Evolutionary conservation across 2,888 invertebrate genomes (phyloP), one percentile per base, ranked within the genome.

Genomic region (Drosophila pullipes): DNA sequence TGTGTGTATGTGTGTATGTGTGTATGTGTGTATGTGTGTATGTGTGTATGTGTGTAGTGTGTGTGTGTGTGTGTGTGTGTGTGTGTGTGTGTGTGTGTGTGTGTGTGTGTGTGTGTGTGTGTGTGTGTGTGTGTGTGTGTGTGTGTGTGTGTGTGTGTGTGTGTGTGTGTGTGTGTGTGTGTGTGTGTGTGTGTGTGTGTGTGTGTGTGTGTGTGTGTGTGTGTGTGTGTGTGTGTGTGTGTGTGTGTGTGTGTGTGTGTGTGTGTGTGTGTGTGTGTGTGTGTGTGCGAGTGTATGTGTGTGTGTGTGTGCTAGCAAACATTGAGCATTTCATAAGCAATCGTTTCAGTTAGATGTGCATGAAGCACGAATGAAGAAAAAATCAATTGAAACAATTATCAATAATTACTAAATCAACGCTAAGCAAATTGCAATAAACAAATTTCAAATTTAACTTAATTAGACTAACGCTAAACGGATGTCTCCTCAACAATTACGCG

Each of bases 301-400:
- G 18, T 28, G 41, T 70, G 57, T 70, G 62, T 81, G 65, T 70
- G 67, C 63, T 67, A 74, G 69, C 62, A 76, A 82, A 79, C 85
- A 83, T 83, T 85, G 85, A 85, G 89, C 89, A 85, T 85, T 83
- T 85, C 60, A 69, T 75, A 76, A 69, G 78, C 75, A 80, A 82
- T 71, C 58, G 61, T 69, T 74, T 77, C 66, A 73, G 60, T 74
- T 68, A 58, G 30, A 70, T 74, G 66, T 79, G 41, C 35, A 4
- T 18, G 13, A 16, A 47, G 47, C 25, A 47, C 47, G 16, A 25
- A 25, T 47, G 25, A 25, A n/a, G 13, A 57, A 37, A 58, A 54
- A 67, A 70, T 69, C 67, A 82, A 74, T 78, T 49, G 64, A 80
- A 73, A 76, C 70, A 85, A 80, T 77, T 66, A 77, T 76, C 74